Percentiles rank a stretch among this genome's conserved stretches.
These are phyloP conservation scores for Ciconia maguari DNA, from an alignment of 2,113 vertebrate genomes.

Conservation along the genomic window DNA sequence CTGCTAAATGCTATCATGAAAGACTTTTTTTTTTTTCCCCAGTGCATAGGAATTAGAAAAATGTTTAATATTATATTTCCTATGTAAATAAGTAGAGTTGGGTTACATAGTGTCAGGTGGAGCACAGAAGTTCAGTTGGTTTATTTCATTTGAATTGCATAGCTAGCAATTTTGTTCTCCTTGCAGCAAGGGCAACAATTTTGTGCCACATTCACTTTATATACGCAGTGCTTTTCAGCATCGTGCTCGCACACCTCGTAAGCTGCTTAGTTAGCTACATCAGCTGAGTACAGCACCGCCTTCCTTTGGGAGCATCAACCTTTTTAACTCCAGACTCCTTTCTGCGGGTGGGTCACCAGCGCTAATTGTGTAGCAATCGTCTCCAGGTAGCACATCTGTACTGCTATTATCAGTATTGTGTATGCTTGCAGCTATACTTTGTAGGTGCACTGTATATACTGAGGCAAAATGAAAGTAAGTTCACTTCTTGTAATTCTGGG, in stretches of 20 bases:
- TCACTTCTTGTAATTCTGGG: neutral
- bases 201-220: neutral
- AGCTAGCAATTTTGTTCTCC: neutral
- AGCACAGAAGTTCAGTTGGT: neutral
- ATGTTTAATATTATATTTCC: neutral
- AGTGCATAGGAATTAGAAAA: neutral
- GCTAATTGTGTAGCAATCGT: neutral
- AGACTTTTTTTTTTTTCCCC: neutral
- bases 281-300: neutral
- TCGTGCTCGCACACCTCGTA: neutral
- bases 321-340: neutral
- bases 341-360: neutral
- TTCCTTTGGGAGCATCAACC: neutral
- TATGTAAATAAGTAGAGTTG: neutral
- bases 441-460: neutral
- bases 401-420: neutral
- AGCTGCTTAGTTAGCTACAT: neutral
- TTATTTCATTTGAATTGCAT: neutral
- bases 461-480: constrained; percentile 13
- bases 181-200: neutral
- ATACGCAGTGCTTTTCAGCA: neutral
- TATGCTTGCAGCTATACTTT: neutral
- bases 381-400: neutral
- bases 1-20: neutral
- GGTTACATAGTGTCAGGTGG: neutral